phyloP scores from a whole-genome alignment of 2,113 vertebrate genomes.

The Caracal caracal region DNA sequence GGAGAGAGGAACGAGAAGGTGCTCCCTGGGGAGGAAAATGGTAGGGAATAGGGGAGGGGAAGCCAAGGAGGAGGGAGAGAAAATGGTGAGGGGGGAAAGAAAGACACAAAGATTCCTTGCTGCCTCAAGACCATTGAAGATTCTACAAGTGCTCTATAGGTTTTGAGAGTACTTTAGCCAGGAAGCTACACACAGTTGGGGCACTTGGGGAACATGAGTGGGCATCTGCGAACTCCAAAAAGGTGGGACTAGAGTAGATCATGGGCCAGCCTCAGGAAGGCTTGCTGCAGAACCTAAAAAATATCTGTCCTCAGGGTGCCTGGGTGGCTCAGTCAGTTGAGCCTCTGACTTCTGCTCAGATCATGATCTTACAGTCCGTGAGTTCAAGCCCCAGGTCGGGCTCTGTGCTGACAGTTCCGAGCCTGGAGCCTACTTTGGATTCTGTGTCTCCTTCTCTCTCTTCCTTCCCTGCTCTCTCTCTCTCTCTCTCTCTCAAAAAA shows the following conservation, averaged over 20 bases:
- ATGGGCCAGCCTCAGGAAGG: not conserved
- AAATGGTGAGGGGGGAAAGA: not conserved
- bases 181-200: not conserved
- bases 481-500: too few relatives aligned
- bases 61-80: not conserved
- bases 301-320: not conserved
- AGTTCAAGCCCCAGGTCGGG: too few relatives aligned
- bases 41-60: too few relatives aligned
- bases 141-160: not conserved
- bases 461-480: too few relatives aligned
- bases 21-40: not conserved
- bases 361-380: too few relatives aligned
- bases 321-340: too few relatives aligned
- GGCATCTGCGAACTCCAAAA: not conserved
- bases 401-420: too few relatives aligned
- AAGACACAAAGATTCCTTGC: not conserved
- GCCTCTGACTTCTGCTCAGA: too few relatives aligned
- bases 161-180: not conserved
- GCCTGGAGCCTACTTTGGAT: too few relatives aligned
- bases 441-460: too few relatives aligned
- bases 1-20: not conserved
- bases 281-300: not conserved
- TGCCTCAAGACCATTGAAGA: not conserved
- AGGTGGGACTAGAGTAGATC: not conserved
- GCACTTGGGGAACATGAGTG: accelerated